Evolutionary conservation across 2,113 vertebrate species (phyloP), one percentile per base, ranked within the genome.

Genomic region (Menidia beryllina): DNA sequence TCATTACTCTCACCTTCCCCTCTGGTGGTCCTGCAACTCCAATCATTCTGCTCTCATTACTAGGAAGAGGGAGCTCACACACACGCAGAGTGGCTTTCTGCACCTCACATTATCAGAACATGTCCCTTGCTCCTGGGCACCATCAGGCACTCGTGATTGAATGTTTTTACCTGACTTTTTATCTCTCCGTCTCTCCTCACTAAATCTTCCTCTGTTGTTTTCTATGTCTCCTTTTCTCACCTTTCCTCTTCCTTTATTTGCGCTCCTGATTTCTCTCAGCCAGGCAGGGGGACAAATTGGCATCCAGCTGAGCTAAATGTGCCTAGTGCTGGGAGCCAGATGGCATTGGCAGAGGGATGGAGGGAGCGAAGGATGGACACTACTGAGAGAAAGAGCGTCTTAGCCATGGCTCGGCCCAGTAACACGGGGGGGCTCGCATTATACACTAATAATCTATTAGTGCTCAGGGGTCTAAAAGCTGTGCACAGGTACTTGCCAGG

Each of bases 281-380:
- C 77, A 82, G 87, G 75, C 73, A 72, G 80, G 77, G 88, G 85
- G 72, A 91, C 89, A 91, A 91, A 91, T 86, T 85, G 90, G 85
- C 59, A 49, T 79, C 90, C 48, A 26, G 72, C 85, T 91, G 89
- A 79, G 86, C 72, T 87, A 92, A 92, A 93, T 83, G 84, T 80
- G 86, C 84, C 68, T 68, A 70, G 82, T 82, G 85, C 88, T 89
- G 90, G 69, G 90, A 89, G 86, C 85, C 90, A 90, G 90, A 92
- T 90, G 91, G 89, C 72, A 53, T 81, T 85, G 85, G 84, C 87
- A 85, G 27, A 60, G 84, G 77, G 72, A 83, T 55, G 77, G 77
- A 85, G 55, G 55, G 75, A 83, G 83, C 67, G 36, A 82, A 72
- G 83, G 79, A 83, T 69, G 73, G 73, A 80, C 64, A 57, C 88